A percentile compares a stretch with the other conserved stretches of the same genome.
Evolutionary conservation across 2,113 vertebrate species (phyloP).

Genomic region (Ameiurus melas): DNA sequence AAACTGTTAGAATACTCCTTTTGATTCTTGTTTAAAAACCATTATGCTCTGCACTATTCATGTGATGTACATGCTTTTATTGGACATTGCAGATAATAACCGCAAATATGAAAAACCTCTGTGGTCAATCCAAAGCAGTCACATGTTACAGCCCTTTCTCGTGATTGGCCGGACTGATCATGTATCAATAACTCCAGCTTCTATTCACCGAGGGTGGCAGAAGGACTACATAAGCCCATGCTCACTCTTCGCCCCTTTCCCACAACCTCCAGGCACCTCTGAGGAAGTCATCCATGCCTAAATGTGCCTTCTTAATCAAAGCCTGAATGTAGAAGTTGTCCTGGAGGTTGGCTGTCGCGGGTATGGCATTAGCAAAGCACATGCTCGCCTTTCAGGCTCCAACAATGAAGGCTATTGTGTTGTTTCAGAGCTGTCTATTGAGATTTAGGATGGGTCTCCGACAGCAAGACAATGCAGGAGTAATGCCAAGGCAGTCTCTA

Average conservation of each 20-base stretch:
- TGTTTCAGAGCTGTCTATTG: constrained; percentile 69
- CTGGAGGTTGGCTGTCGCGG: constrained; percentile 77
- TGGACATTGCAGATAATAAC: background rate
- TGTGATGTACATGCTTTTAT: background rate
- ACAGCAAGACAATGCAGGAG: constrained; percentile 62
- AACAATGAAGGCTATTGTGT: constrained; percentile 81
- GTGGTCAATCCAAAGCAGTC: constrained; percentile 1
- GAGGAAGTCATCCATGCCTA: constrained; percentile 87
- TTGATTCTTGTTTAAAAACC: background rate
- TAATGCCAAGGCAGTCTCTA: constrained; percentile 41
- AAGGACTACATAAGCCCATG: constrained; percentile 60
- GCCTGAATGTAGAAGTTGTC: constrained; percentile 78
- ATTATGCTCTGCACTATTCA: background rate
- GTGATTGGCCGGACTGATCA: background rate
- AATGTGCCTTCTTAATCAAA: constrained; percentile 84
- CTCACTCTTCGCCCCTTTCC: constrained; percentile 74
- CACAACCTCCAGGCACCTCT: constrained; percentile 79
- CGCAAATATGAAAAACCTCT: background rate
- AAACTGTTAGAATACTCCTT: constrained; percentile 7
- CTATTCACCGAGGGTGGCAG: constrained; percentile 45
- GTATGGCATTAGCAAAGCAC: constrained; percentile 77
- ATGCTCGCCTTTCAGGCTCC: constrained; percentile 75
- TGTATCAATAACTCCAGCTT: constrained; percentile 60
- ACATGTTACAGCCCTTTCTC: constrained; percentile 11
- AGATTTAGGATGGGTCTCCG: constrained; percentile 68